Conservation (phyloP, 2,888 invertebrate species). For the Diplolepis rosae region DNA sequence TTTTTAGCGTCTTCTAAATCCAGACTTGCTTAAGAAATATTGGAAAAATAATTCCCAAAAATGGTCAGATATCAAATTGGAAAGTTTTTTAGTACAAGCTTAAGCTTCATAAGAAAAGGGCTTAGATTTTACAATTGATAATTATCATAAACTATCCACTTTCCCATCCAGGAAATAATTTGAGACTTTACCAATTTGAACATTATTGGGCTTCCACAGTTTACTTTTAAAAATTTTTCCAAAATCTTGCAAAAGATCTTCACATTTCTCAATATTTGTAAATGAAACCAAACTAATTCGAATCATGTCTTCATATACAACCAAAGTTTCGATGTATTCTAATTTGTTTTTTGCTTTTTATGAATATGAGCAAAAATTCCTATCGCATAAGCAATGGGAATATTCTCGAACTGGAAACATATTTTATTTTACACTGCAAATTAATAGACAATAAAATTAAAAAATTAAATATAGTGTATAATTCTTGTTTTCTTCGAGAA, state of each 20-base stretch:
- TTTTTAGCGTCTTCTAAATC: too few relatives aligned
- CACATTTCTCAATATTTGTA: neutral
- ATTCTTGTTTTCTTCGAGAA: neutral
- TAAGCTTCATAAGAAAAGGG: slow-evolving; percentile 3
- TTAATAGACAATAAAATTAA: neutral
- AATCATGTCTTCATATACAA: neutral
- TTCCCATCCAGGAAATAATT: slow-evolving; percentile 1
- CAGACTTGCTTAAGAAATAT: too few relatives aligned
- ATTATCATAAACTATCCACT: neutral
- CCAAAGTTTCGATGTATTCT: slow-evolving; percentile 1
- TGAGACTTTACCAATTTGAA: neutral
- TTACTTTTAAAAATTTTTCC: slow-evolving; percentile 10
- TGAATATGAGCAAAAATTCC: slow-evolving; percentile 8
- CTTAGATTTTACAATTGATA: neutral
- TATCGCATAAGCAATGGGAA: slow-evolving; percentile 13
- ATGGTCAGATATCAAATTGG: too few relatives aligned
- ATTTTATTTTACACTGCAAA: slow-evolving; percentile 22
- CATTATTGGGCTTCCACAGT: neutral
- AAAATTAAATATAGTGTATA: slow-evolving; percentile 17
- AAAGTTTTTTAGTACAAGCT: neutral
- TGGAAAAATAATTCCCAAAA: too few relatives aligned
- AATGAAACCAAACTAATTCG: neutral
- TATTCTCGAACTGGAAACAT: slow-evolving; percentile 6
- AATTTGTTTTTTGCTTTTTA: neutral
- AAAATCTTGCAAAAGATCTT: slow-evolving; percentile 1